These are phyloP conservation scores for Solenopsis fugax DNA, from an alignment of 1,140 invertebrate species.

Conservation along the genomic window DNA sequence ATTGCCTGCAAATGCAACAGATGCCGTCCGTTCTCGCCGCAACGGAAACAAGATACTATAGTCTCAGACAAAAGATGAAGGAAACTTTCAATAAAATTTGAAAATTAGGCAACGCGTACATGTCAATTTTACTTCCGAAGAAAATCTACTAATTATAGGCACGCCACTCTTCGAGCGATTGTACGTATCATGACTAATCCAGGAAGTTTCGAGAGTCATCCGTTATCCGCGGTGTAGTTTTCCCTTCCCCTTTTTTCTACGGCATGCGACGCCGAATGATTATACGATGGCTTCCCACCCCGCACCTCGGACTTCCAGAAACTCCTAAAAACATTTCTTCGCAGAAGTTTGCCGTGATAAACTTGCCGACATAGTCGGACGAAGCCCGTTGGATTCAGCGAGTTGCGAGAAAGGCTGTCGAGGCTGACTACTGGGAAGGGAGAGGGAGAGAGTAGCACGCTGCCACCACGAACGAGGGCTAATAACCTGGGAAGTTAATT, in stretches of 20 bases:
- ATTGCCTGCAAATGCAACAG: slow-evolving; percentile 49
- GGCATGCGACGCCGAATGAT: neutral
- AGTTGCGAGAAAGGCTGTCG: slow-evolving; percentile 41
- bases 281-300: slow-evolving; percentile 36
- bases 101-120: neutral
- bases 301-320: slow-evolving; percentile 29
- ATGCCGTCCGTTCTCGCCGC: neutral
- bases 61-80: neutral
- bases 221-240: slow-evolving; percentile 40
- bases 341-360: slow-evolving; percentile 44
- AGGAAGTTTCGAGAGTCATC: slow-evolving; percentile 37
- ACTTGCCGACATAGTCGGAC: slow-evolving; percentile 12
- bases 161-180: neutral
- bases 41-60: neutral
- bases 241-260: neutral
- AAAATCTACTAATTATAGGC: neutral
- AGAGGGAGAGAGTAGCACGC: neutral
- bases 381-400: slow-evolving; percentile 15
- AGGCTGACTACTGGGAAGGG: slow-evolving; percentile 42
- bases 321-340: slow-evolving; percentile 51
- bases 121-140: neutral
- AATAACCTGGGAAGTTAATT: slow-evolving; percentile 80
- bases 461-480: slow-evolving; percentile 73
- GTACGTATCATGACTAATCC: neutral
- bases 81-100: neutral